Evolutionary conservation across 2,888 invertebrate species (phyloP), one percentile per base, ranked within the genome.

Genomic region (Calephelis perditalis): DNA sequence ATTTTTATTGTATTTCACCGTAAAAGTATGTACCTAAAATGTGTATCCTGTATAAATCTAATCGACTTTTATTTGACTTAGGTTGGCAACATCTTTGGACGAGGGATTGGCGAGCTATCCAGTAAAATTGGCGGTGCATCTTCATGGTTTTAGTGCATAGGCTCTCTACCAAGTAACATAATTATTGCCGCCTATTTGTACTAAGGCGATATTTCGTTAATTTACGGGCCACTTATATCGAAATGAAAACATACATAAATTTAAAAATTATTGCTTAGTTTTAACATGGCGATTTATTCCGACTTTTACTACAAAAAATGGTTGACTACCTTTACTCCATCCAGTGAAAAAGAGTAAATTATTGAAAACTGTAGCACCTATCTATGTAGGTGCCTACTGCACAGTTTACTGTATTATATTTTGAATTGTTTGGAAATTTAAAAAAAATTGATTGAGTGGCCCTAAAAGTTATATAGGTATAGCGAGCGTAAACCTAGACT

Each of bases 21-120:
- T 26, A 26, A 4, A 26, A 26, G 26, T 26, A 26, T 26, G 26
- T 26, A 26, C 26, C 26, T 26, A 26, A 26, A 26, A 26, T 26
- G 26, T 26, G 26, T 26, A 26, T 26, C 26, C 4, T 26, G 26
- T 26, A 26, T 26, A 26, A 26, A 26, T 26, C 3, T 26, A 26
- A 26, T 26, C 26, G 40, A 40, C 40, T 40, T 7, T 8, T 6
- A 40, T 5, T 56, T 70, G 70, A 76, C 76, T 43, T 92, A 96
- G 87, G 95, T 97, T 75, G 96, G 97, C 72, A 96, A 96, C 86
- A 95, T 97, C 82, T 95, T 97, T 74, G 97, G 97, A 59, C 96
- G 97, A 79, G 96, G 97, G 70, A 95, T 97, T 74, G 97, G 97
- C 69, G 97, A 97, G 77, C 92, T 97, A 75, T 96, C 97, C 77